Conservation (phyloP, 2,888 invertebrate species). For the Leucania comma region DNA sequence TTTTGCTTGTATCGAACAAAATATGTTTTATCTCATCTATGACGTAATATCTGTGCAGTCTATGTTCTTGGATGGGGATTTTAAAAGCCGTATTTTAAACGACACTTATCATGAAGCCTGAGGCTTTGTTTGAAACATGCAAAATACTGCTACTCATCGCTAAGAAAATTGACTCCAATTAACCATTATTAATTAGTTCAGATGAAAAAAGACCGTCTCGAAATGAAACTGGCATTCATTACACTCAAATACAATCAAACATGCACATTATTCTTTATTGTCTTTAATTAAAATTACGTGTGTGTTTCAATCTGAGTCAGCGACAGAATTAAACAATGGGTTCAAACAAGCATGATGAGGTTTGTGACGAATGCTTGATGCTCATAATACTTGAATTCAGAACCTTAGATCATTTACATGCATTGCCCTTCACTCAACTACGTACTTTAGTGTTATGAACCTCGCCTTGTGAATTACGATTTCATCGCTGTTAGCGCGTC, state of each 20-base stretch:
- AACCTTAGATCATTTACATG: conserved; percentile 7
- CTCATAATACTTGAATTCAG: conserved; percentile 32
- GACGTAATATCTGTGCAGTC: conserved; percentile 18
- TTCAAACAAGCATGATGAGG: conserved; percentile 25
- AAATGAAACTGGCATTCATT: conserved; percentile 36
- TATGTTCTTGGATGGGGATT: conserved; percentile 1
- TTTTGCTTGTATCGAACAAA: conserved; percentile 52
- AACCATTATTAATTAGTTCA: conserved; percentile 4
- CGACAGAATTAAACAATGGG: conserved; percentile 29
- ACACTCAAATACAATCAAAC: conserved; percentile 11
- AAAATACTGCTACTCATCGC: neutral
- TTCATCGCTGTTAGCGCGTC: too few relatives aligned
- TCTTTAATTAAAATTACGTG: conserved; percentile 26
- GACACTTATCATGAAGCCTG: neutral
- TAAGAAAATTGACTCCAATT: conserved; percentile 15
- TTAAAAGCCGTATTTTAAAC: neutral
- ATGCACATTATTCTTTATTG: conserved; percentile 33
- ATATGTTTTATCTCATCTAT: conserved; percentile 27
- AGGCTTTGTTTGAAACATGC: conserved; percentile 12
- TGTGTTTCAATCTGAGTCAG: conserved; percentile 15
- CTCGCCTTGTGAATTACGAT: too few relatives aligned
- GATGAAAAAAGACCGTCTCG: conserved; percentile 2
- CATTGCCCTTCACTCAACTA: conserved; percentile 1
- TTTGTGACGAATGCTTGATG: conserved; percentile 28
- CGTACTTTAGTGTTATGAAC: neutral